Evolutionary conservation across 2,113 vertebrate species (phyloP), one percentile per base, ranked within the genome.

Genomic region (Onychostoma macrolepis): DNA sequence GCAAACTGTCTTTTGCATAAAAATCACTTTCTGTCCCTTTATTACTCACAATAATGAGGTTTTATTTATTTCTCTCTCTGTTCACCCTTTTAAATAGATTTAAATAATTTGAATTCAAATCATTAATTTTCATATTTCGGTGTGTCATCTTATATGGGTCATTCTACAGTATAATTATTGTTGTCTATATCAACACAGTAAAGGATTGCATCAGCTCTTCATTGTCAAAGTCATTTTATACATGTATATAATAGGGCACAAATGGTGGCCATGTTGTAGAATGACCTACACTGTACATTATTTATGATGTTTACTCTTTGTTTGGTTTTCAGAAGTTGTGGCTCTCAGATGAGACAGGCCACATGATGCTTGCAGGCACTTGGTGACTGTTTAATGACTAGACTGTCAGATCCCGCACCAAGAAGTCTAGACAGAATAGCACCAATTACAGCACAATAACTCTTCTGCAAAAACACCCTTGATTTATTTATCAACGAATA

Each of bases 311-410:
- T 76, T 76, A 26, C 41, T 48, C 41, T 45, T 76, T 76, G 24
- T 76, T 76, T 76, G 41, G 10, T 76, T 45, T 28, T 12, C 74
- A 76, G 72, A 76, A 45, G 10, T 15, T 76, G 72, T 26, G 72
- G 24, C 72, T 76, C 71, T 75, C 41, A 13, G 41, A 76, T 48
- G 74, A 76, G 74, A 76, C 12, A 76, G 24, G 74, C 74, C 74
- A 76, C 41, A 45, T 11, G 90, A 91, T 85, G 92, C 89, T 86
- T 90, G 90, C 89, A 89, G 91, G 88, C 89, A 89, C 91, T 92
- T 86, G 92, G 92, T 93, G 93, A 92, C 91, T 90, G 87, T 92
- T 91, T 94, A 94, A 94, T 93, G 93, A 93, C 90, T 94, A 92
- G 90, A 93, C 91, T 92, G 89, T 91, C 88, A 92, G 92, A 92